Evolutionary conservation across 2,888 invertebrate genomes (phyloP), one percentile per base, ranked within the genome.

Genomic region (Drosophila multiciliata): DNA sequence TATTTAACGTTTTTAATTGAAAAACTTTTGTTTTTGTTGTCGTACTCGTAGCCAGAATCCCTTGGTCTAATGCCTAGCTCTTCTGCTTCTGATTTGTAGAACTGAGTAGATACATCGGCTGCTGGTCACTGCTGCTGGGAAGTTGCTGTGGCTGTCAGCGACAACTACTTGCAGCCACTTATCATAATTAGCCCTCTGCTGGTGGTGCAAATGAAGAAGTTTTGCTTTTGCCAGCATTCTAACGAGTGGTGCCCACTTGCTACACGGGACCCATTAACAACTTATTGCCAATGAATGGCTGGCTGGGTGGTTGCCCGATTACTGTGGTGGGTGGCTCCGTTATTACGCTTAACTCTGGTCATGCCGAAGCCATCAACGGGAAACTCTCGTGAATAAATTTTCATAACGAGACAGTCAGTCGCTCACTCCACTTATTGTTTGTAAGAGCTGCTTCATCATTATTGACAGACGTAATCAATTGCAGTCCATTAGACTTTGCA

Each of bases 401-500:
- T 82, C 80, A 78, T 75, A 82, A 82, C 67, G 70, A 78, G 62
- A 55, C 71, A 68, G 77, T 77, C 68, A 57, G 42, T 73, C 70
- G 64, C 70, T 80, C 60, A 54, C 66, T 64, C 69, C 61, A 69
- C 69, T 70, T 78, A 73, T 78, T 83, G 77, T 69, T 75, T 74
- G 74, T 58, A 53, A 52, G 60, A 63, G 73, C 75, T 70, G 76
- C 67, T 70, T 73, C 80, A 81, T 80, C 85, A 80, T 84, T 81
- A 82, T 82, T 74, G 84, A 82, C 87, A 83, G 78, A 80, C 74
- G 74, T 75, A 91, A 91, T 91, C 91, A 90, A 90, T 91, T 91
- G 91, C 90, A 91, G 90, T 87, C 90, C 91, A 91, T 91, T 91
- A 90, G 86, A 81, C 80, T 76, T 80, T 77, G 75, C 81, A 87